Percentiles rank a stretch among this genome's conserved stretches.
These are phyloP conservation scores for Colletes collaris DNA, from an alignment of 2,888 invertebrate species.

Conservation along the genomic window DNA sequence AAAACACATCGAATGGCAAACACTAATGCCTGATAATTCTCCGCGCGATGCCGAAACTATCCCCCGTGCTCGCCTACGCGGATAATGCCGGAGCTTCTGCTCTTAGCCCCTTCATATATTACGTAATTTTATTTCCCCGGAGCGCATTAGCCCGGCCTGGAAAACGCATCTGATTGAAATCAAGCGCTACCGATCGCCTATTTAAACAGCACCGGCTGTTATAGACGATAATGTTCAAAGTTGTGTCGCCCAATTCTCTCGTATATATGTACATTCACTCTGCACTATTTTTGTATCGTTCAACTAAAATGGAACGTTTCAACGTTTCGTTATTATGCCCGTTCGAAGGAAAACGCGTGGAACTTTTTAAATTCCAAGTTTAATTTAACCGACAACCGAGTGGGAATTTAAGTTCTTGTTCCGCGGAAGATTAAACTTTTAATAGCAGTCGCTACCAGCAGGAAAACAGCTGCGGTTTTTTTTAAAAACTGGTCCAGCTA, in stretches of 20 bases:
- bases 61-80: conserved; percentile 2
- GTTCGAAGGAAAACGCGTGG: background rate
- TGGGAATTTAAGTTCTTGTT: background rate
- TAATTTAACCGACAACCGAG: background rate
- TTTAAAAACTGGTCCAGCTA: too few species aligned
- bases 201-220: conserved; percentile 25
- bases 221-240: conserved; percentile 12
- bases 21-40: conserved; percentile 53
- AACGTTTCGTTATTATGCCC: background rate
- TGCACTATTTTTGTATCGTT: background rate
- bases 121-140: conserved; percentile 41
- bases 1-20: conserved; percentile 42
- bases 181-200: conserved; percentile 21
- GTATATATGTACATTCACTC: too few species aligned
- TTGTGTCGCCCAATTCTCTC: background rate
- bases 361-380: background rate
- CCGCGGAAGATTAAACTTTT: background rate
- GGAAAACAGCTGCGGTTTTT: too few species aligned
- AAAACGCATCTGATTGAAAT: conserved; percentile 27
- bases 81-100: conserved; percentile 22
- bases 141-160: conserved; percentile 14
- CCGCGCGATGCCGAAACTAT: conserved; percentile 43
- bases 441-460: too few species aligned
- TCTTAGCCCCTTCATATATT: conserved; percentile 8
- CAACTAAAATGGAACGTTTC: conserved; percentile 14